These are phyloP conservation scores for Epinephelus fuscoguttatus DNA, from an alignment of 2,113 vertebrate species.

Conservation along the genomic window DNA sequence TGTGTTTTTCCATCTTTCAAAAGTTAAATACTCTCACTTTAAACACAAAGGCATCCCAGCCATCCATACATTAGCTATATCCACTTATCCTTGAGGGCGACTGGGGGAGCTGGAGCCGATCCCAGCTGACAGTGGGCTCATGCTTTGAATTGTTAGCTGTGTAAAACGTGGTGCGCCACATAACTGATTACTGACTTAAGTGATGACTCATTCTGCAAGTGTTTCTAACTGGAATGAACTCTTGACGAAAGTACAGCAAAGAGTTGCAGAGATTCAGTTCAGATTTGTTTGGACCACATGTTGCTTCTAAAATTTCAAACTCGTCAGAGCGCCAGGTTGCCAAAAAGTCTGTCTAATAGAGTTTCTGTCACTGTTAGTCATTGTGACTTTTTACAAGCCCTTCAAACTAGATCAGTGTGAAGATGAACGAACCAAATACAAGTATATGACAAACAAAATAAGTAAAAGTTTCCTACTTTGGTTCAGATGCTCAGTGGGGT, in stretches of 20 bases:
- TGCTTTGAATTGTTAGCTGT: background rate
- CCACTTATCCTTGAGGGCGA: no score
- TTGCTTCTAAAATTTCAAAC: no score
- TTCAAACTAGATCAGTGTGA: background rate
- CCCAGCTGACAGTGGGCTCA: no score
- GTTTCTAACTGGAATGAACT: no score
- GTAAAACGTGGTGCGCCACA: no score
- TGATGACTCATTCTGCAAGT: background rate
- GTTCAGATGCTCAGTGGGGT: no score
- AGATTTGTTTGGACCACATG: background rate
- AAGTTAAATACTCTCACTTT: no score
- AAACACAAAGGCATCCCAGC: no score
- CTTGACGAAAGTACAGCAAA: background rate
- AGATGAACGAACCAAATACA: background rate
- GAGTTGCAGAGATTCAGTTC: background rate
- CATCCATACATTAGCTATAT: no score
- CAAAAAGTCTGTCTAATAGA: background rate
- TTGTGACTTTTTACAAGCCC: background rate
- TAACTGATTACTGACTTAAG: background rate
- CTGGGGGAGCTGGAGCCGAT: no score
- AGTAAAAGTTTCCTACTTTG: background rate
- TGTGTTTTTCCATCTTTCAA: no score
- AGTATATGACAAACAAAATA: background rate
- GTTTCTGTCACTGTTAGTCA: background rate
- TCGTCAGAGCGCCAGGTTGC: background rate